Evolutionary conservation across 64 coral and sea anemone genomes (phyloP).

Genomic region (Montipora capricornis): DNA sequence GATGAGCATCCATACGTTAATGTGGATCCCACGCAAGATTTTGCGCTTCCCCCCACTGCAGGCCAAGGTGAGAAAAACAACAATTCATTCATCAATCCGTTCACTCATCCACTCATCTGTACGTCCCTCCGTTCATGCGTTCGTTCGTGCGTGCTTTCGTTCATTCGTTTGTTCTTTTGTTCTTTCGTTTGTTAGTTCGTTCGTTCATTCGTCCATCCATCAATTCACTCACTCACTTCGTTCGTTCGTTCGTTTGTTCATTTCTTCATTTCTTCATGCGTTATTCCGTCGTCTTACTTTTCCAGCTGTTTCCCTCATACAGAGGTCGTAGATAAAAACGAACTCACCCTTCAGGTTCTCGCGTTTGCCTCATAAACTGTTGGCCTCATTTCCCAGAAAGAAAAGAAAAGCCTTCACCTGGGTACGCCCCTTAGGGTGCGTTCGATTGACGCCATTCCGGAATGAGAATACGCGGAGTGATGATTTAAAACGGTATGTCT

Average conservation of each 20-base stretch:
- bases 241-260: not conserved
- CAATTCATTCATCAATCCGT: not conserved
- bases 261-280: not conserved
- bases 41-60: conserved; percentile 71
- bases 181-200: no score
- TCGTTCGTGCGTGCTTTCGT: not conserved
- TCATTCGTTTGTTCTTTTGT: not conserved
- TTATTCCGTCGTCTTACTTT: not conserved
- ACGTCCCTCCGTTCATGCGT: no score
- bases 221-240: no score
- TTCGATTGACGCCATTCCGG: no score
- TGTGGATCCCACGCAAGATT: conserved; percentile 72
- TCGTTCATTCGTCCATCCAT: not conserved
- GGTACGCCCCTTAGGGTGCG: no score
- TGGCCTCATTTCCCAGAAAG: no score
- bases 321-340: not conserved
- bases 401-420: no score
- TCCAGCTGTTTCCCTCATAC: not conserved
- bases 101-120: not conserved
- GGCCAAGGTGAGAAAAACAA: not conserved
- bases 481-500: no score
- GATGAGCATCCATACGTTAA: conserved; percentile 91
- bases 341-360: not conserved
- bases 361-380: no score
- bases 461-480: no score